A percentile compares a stretch with the other conserved stretches of the same genome.
phyloP scores from a whole-genome alignment of 2,888 invertebrate species.

The Drosophila kokeensis region DNA sequence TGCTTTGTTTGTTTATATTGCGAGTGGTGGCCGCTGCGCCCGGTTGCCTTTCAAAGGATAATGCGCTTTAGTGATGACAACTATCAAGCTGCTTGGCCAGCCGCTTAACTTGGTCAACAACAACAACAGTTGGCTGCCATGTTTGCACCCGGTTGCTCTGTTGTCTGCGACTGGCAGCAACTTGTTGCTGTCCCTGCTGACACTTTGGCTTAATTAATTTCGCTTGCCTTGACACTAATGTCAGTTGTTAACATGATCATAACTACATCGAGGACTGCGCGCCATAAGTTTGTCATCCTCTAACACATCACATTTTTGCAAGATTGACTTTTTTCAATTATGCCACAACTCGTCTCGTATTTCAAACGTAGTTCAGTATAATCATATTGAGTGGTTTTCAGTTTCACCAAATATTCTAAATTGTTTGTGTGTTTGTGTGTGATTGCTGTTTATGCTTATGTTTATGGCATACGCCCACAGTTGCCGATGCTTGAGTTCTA shows the following conservation, averaged over 20 bases:
- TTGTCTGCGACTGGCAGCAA: constrained; percentile 34
- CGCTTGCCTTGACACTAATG: constrained; percentile 48
- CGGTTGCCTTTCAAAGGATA: constrained; percentile 27
- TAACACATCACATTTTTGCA: neutral
- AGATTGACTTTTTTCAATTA: constrained; percentile 26
- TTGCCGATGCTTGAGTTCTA: constrained; percentile 14
- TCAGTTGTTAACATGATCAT: neutral
- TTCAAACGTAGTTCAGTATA: constrained; percentile 29
- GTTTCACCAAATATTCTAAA: constrained; percentile 30
- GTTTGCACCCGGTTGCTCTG: constrained; percentile 4
- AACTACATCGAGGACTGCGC: constrained; percentile 10
- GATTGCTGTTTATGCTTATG: constrained; percentile 34
- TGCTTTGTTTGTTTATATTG: constrained; percentile 47
- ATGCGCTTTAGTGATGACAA: constrained; percentile 51
- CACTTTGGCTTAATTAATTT: constrained; percentile 69
- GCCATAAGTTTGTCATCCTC: neutral
- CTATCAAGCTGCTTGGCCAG: constrained; percentile 30
- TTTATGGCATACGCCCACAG: constrained; percentile 22
- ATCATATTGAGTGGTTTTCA: constrained; percentile 57
- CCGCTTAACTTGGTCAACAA: constrained; percentile 38
- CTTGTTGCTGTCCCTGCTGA: constrained; percentile 53
- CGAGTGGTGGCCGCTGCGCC: neutral
- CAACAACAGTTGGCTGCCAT: constrained; percentile 14
- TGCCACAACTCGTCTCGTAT: constrained; percentile 5
- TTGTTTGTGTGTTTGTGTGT: constrained; percentile 10